Base-by-base conservation (phyloP, 2,888 invertebrate genomes). In the Stenodera caucasica region DNA sequence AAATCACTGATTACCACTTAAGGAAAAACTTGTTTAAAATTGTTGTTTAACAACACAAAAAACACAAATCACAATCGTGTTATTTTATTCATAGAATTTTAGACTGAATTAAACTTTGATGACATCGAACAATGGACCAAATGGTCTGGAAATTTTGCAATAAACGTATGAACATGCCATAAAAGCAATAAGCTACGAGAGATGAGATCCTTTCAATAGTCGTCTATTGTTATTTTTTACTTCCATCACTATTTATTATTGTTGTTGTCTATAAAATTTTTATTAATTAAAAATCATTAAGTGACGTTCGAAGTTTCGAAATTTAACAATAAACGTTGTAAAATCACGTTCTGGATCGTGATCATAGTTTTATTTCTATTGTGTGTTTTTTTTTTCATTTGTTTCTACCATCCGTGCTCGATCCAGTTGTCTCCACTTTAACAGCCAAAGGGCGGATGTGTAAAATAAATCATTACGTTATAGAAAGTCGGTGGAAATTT, bases 31-130 rank as follows among this genome's bases (percentile, higher is more conserved):
- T n/a, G n/a, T n/a, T n/a, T n/a, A n/a, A n/a, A n/a, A n/a, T n/a
- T n/a, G n/a, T n/a, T n/a, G n/a, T n/a, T n/a, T n/a, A n/a, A n/a
- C n/a, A n/a, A n/a, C n/a, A n/a, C n/a, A n/a, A n/a, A n/a, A n/a
- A n/a, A n/a, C n/a, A n/a, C n/a, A n/a, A n/a, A n/a, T n/a, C n/a
- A n/a, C n/a, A n/a, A n/a, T n/a, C n/a, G n/a, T n/a, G 56, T 62
- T 54, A 51, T 51, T 63, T 60, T 63, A 63, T 60, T 60, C 63
- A 61, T 53, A 51, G 40, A 58, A 61, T 61, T 61, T 58, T 53
- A 53, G 52, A 49, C 52, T 21, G 53, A 53, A 58, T 55, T 55
- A 55, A 61, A 53, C 57, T 54, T 45, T 51, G 55, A 57, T 61
- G 57, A 57, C 57, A 45, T 57, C 57, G 49, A 61, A 61, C 61